Evolutionary conservation across 1,140 invertebrate species (phyloP).

Genomic region (Doryteuthis pealeii): DNA sequence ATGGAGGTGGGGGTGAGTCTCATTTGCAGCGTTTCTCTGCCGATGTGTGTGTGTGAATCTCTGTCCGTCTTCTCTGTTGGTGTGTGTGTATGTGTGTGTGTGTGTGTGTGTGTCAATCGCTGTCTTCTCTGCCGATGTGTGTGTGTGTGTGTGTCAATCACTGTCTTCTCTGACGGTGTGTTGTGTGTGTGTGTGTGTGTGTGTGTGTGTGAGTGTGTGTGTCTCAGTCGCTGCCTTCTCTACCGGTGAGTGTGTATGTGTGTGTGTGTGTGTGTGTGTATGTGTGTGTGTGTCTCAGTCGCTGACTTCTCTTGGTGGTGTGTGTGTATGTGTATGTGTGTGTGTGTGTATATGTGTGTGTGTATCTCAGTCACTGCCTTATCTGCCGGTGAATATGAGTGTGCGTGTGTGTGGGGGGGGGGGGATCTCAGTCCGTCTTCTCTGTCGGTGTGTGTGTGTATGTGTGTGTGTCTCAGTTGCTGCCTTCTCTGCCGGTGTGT

Average conservation of each 20-base stretch:
- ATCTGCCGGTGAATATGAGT: neutral
- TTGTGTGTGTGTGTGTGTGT: neutral
- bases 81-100: neutral
- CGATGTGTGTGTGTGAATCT: too few species aligned
- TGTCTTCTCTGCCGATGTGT: neutral
- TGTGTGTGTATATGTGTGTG: neutral
- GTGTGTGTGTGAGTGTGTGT: neutral
- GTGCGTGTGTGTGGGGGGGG: neutral
- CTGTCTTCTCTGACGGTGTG: neutral
- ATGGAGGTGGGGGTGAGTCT: too few species aligned
- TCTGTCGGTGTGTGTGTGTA: neutral
- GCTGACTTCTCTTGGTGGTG: too few species aligned
- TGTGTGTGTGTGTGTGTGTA: slow-evolving; percentile 2
- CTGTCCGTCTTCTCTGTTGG: too few species aligned
- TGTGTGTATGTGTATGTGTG: neutral
- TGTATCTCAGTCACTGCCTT: too few species aligned
- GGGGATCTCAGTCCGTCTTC: neutral
- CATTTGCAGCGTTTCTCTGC: too few species aligned
- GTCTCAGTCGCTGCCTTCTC: neutral
- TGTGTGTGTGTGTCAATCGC: neutral
- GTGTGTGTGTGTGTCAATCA: neutral
- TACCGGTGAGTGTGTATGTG: neutral
- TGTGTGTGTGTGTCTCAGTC: too few species aligned
- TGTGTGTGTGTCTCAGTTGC: neutral
- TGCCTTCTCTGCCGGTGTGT: too few species aligned